These are phyloP conservation scores for Hypomecis atomaria DNA, from an alignment of 2,888 invertebrate genomes.

Conservation along the genomic window DNA sequence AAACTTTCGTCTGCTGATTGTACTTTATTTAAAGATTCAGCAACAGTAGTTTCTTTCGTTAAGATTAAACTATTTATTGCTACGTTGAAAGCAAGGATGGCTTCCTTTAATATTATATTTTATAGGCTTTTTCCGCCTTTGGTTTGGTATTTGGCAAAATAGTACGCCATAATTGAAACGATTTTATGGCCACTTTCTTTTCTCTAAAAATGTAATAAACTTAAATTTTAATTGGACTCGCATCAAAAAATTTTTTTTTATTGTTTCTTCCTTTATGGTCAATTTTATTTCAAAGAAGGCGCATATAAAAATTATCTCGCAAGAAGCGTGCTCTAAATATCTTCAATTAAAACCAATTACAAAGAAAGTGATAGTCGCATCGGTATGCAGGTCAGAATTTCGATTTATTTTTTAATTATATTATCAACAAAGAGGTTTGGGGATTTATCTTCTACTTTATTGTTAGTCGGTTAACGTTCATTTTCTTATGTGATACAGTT, in stretches of 20 bases:
- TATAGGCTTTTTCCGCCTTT: constrained; percentile 16
- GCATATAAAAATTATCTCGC: constrained; percentile 26
- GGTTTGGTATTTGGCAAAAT: constrained; percentile 12
- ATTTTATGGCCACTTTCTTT: constrained; percentile 19
- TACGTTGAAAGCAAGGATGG: constrained; percentile 4
- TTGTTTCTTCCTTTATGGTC: constrained; percentile 20
- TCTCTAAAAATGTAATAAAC: neutral
- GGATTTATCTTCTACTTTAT: constrained; percentile 38
- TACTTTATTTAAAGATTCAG: constrained; percentile 35
- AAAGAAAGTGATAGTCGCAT: constrained; percentile 60
- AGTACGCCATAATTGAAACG: constrained; percentile 4
- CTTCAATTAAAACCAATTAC: constrained; percentile 57
- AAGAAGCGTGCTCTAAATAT: constrained; percentile 37
- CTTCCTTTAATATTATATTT: constrained; percentile 11
- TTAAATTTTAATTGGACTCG: constrained; percentile 12
- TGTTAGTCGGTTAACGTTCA: constrained; percentile 37
- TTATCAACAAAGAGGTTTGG: constrained; percentile 47
- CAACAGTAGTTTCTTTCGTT: constrained; percentile 26
- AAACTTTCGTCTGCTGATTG: constrained; percentile 39
- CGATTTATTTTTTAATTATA: constrained; percentile 69
- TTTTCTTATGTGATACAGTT: constrained; percentile 40
- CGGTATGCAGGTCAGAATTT: constrained; percentile 65
- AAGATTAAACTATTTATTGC: constrained; percentile 10
- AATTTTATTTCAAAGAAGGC: constrained; percentile 25
- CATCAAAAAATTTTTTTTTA: constrained; percentile 19